Conservation (phyloP, 2,888 invertebrate genomes). For the Balanococcus diminutus region DNA sequence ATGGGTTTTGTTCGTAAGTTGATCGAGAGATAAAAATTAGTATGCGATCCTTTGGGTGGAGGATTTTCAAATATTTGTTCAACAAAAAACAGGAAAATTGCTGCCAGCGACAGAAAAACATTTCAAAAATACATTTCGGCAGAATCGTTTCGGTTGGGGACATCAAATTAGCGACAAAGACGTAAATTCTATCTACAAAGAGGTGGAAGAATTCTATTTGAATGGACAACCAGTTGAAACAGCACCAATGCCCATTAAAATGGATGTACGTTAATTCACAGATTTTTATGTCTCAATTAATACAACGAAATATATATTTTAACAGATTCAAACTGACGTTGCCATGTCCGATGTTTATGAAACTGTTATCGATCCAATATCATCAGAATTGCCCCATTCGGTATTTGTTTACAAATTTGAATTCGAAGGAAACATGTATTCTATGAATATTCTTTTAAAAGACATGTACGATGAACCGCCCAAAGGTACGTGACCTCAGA, state of each 20-base stretch:
- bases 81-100: neutral
- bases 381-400: neutral
- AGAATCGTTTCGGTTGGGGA: neutral
- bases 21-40: neutral
- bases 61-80: too few species aligned
- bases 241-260: neutral
- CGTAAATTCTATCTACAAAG: neutral
- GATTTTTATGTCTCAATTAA: neutral
- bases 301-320: neutral
- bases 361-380: neutral
- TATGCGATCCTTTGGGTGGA: neutral
- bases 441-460: neutral
- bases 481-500: too few species aligned
- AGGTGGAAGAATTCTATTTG: neutral
- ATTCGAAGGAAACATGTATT: neutral
- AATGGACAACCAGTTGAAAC: neutral
- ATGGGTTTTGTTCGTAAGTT: neutral
- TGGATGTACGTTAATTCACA: too few species aligned
- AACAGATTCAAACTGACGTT: neutral
- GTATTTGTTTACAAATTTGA: neutral
- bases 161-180: neutral
- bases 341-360: neutral
- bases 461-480: neutral
- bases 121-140: neutral
- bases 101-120: neutral